Conservation (phyloP, 64 coral and sea anemone genomes). For the Porites australiensis region DNA sequence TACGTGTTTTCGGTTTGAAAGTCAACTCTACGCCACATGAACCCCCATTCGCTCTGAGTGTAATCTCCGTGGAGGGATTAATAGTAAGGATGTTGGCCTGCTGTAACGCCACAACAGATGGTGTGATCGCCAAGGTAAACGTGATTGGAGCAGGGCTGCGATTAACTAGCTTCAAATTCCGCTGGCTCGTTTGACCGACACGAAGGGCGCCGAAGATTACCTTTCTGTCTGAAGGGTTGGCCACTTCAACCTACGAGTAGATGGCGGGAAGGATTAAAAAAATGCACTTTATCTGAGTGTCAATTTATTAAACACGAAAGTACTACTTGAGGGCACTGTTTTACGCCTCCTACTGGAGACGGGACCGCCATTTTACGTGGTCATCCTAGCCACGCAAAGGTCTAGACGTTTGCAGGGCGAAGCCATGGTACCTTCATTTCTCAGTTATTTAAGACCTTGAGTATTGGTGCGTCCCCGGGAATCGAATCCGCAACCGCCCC, state of each 20-base stretch:
- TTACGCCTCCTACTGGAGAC: no score
- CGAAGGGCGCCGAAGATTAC: constrained; percentile 92
- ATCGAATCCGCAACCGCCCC: no score
- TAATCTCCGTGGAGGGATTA: constrained; percentile 86
- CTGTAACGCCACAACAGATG: constrained; percentile 79
- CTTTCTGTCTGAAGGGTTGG: constrained; percentile 76
- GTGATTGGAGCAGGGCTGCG: constrained; percentile 93
- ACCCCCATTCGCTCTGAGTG: constrained; percentile 80
- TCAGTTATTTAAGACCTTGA: no score
- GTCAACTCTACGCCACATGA: constrained; percentile 79
- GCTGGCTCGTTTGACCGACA: constrained; percentile 85
- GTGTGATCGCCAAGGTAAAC: constrained; percentile 91
- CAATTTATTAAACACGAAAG: no score
- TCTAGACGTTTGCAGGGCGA: no score
- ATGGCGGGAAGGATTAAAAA: background rate
- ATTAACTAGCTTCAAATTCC: constrained; percentile 86
- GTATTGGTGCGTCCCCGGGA: no score
- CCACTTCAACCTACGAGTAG: constrained; percentile 86
- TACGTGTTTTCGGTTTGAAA: constrained; percentile 91
- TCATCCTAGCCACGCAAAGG: no score
- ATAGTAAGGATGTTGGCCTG: constrained; percentile 83
- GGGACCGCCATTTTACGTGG: no score
- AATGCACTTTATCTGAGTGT: no score
- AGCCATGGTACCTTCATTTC: no score
- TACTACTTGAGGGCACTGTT: no score